These are phyloP conservation scores for Chondrosia reniformis DNA, from an alignment of 37 sponge, comb jelly and placozoan genomes.

Conservation along the genomic window DNA sequence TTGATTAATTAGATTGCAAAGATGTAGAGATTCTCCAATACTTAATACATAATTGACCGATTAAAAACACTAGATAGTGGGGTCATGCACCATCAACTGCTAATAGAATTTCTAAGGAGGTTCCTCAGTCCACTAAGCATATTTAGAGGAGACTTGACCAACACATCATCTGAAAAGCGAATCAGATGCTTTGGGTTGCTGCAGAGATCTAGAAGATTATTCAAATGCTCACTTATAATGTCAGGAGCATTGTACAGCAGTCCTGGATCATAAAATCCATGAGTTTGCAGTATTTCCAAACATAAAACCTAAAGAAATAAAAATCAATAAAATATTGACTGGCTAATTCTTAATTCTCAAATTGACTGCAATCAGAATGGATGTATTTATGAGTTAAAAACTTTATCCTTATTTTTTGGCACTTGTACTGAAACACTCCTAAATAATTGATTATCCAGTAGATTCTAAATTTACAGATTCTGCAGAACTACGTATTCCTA, in stretches of 20 bases:
- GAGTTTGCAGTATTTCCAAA: neutral
- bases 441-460: too few species aligned
- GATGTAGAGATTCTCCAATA: too few species aligned
- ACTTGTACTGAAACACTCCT: too few species aligned
- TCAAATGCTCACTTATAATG: neutral
- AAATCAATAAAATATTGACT: neutral
- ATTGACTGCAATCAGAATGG: neutral
- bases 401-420: too few species aligned
- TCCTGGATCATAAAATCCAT: neutral
- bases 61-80: too few species aligned
- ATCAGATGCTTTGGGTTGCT: neutral
- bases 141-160: neutral
- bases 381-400: too few species aligned
- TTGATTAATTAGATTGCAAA: too few species aligned
- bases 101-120: neutral
- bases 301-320: neutral
- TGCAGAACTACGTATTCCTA: too few species aligned
- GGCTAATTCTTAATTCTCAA: neutral
- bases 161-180: neutral
- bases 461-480: too few species aligned
- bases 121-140: neutral
- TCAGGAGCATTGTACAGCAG: conserved; percentile 1
- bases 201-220: neutral
- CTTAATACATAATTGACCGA: too few species aligned
- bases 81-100: too few species aligned